A percentile compares a stretch with the other conserved stretches of the same genome.
Evolutionary conservation across 2,797 vertebrate genomes (phyloP).

Genomic region (Platalea minor): DNA sequence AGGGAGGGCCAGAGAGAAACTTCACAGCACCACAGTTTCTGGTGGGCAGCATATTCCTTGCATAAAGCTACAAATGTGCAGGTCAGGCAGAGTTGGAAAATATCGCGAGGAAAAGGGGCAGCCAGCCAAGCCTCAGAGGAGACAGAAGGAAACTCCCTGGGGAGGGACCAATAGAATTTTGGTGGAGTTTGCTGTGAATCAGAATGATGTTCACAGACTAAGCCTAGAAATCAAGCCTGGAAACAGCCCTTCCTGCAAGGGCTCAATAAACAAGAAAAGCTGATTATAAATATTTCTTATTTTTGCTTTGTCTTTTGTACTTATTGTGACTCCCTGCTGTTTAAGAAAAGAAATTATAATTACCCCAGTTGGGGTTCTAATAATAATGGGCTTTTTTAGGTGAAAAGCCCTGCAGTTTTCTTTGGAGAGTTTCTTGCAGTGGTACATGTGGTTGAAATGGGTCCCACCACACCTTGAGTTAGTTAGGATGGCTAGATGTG

Average conservation of each 20-base stretch:
- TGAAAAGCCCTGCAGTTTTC: neutral
- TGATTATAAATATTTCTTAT: neutral
- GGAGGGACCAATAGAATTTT: neutral
- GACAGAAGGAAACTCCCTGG: neutral
- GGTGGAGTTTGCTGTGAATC: neutral
- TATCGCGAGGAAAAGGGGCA: neutral
- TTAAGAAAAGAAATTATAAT: neutral
- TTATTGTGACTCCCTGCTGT: neutral
- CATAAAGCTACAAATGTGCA: neutral
- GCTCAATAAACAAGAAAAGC: neutral
- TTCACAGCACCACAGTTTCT: neutral
- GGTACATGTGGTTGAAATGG: neutral
- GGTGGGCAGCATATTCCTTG: neutral
- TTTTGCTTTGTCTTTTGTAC: neutral
- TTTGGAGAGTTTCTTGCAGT: neutral
- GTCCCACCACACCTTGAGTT: neutral
- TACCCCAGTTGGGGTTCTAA: neutral
- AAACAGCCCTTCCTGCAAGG: neutral
- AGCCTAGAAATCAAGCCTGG: neutral
- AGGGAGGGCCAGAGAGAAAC: neutral
- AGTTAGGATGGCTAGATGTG: neutral
- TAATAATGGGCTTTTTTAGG: neutral
- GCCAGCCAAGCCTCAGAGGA: neutral
- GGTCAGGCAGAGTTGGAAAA: neutral
- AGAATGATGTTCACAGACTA: rapidly evolving